phyloP scores from a whole-genome alignment of 2,888 invertebrate species.

The Timandra comae region DNA sequence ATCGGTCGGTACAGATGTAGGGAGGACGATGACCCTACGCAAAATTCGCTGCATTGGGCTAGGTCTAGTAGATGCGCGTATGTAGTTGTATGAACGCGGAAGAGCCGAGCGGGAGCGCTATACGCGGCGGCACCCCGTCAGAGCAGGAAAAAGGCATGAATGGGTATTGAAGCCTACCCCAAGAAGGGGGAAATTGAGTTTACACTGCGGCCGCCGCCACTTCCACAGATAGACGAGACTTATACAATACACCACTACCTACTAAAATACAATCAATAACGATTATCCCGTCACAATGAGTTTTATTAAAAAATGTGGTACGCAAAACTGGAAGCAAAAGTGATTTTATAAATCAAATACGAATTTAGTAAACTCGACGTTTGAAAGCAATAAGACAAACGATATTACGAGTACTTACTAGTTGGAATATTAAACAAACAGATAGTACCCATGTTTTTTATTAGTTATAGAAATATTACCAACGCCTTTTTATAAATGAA shows the following conservation, averaged over 20 bases:
- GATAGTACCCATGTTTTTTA: no score
- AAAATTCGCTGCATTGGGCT: slow-evolving; percentile 78
- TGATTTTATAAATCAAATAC: no score
- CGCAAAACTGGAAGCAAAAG: no score
- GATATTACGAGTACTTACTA: no score
- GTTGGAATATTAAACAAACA: no score
- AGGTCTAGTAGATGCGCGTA: slow-evolving; percentile 74
- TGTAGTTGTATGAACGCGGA: slow-evolving; percentile 66
- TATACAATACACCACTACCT: slow-evolving; percentile 38
- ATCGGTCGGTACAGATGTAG: slow-evolving; percentile 42
- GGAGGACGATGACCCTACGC: slow-evolving; percentile 75
- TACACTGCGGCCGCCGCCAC: slow-evolving; percentile 65
- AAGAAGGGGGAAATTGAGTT: slow-evolving; percentile 74
- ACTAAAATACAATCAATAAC: slow-evolving; percentile 57
- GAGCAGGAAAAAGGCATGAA: slow-evolving; percentile 72
- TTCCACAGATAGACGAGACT: slow-evolving; percentile 56
- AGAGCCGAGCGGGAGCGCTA: slow-evolving; percentile 57
- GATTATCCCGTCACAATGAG: slow-evolving; percentile 15
- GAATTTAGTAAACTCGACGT: no score
- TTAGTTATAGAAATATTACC: no score
- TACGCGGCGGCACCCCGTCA: slow-evolving; percentile 46
- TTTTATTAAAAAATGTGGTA: no score
- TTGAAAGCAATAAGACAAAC: no score
- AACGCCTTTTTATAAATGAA: no score
- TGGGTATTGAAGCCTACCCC: slow-evolving; percentile 74